Percentiles rank a stretch among this genome's conserved stretches.
These are phyloP conservation scores for Zhuqinia jingwanae DNA, from an alignment of 2,888 invertebrate genomes.

Conservation along the genomic window DNA sequence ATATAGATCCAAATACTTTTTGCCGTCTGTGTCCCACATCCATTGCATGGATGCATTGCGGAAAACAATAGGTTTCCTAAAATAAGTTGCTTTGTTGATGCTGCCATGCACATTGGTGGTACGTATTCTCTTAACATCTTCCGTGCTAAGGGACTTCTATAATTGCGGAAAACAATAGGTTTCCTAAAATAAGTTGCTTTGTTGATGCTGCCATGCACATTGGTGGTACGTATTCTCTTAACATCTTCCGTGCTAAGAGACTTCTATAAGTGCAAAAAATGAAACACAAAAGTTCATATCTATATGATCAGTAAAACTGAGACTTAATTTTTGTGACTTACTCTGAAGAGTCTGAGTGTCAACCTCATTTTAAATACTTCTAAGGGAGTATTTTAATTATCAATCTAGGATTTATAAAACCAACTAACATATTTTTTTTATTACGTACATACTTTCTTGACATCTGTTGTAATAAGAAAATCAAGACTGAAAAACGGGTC, in stretches of 20 bases:
- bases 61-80: conserved; percentile 91
- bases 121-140: conserved; percentile 84
- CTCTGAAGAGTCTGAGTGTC: conserved; percentile 41
- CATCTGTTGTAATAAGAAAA: too few species aligned
- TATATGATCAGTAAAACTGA: background rate
- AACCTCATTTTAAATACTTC: conserved; percentile 32
- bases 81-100: conserved; percentile 88
- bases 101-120: conserved; percentile 84
- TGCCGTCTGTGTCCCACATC: conserved; percentile 93
- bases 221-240: conserved; percentile 83
- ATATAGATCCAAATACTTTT: conserved; percentile 95
- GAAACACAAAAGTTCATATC: background rate
- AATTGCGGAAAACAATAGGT: conserved; percentile 91
- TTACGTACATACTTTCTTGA: too few species aligned
- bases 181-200: conserved; percentile 89
- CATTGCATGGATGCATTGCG: conserved; percentile 95
- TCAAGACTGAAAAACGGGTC: too few species aligned
- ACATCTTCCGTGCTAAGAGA: conserved; percentile 81
- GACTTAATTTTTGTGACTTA: conserved; percentile 10
- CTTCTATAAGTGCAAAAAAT: background rate
- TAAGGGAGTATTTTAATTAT: too few species aligned
- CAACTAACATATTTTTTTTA: too few species aligned
- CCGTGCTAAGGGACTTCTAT: conserved; percentile 72
- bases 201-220: conserved; percentile 87
- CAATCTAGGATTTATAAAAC: too few species aligned